Evolutionary conservation across 2,797 vertebrate species (phyloP).

Genomic region (Falco berigora): DNA sequence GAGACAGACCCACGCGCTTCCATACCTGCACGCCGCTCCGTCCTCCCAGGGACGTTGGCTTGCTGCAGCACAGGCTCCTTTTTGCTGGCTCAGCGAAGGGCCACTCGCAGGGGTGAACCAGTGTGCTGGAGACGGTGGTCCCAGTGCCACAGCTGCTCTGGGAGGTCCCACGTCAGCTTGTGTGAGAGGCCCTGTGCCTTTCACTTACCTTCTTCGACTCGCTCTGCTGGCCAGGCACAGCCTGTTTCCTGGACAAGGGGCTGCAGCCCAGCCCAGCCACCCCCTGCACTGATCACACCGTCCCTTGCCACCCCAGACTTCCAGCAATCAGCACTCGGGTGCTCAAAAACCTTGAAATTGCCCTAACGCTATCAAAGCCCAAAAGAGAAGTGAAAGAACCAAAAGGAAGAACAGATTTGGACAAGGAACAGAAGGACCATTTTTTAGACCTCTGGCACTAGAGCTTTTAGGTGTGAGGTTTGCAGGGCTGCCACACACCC

Average conservation of each 20-base stretch:
- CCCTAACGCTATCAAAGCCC: background rate
- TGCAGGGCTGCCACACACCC: background rate
- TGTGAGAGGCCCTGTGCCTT: background rate
- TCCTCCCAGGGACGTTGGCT: background rate
- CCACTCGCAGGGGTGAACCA: background rate
- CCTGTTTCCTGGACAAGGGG: background rate
- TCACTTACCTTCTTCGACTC: background rate
- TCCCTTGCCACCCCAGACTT: background rate
- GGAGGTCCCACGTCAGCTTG: background rate
- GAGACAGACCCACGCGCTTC: background rate
- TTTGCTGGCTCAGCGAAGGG: background rate
- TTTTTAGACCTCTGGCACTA: background rate
- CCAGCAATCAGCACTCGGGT: background rate
- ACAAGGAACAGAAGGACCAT: background rate
- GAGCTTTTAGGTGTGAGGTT: background rate
- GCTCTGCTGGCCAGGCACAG: background rate
- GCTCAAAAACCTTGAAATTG: background rate
- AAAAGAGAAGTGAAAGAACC: background rate
- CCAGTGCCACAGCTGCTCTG: background rate
- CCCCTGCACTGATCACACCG: rapidly evolving
- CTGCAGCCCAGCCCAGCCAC: background rate
- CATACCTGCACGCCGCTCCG: background rate
- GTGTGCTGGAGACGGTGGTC: background rate
- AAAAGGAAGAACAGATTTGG: background rate
- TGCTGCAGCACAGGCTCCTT: background rate